These are phyloP conservation scores for Peromyscus melanophrys DNA, from an alignment of 2,797 vertebrate genomes.

Conservation along the genomic window DNA sequence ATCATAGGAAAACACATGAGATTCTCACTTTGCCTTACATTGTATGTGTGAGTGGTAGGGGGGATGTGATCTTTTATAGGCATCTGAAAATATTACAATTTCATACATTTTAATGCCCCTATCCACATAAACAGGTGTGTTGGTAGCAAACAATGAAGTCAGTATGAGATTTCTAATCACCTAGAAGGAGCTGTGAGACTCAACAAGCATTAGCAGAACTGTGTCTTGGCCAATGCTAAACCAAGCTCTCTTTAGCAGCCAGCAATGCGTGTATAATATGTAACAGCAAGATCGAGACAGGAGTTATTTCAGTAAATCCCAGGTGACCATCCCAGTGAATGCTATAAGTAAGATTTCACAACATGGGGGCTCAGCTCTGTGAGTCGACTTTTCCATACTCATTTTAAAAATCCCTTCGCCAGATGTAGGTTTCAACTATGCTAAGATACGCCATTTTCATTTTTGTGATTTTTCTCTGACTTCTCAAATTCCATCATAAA, in stretches of 20 bases:
- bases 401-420: conserved; percentile 72
- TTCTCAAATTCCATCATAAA: conserved; percentile 84
- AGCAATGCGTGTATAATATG: neutral
- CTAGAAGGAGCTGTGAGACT: neutral
- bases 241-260: conserved; percentile 35
- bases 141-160: neutral
- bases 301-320: conserved; percentile 72
- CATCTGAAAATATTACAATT: neutral
- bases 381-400: conserved; percentile 64
- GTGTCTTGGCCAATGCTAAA: neutral
- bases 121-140: neutral
- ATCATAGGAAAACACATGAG: neutral
- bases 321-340: conserved; percentile 64
- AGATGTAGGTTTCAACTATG: conserved; percentile 66
- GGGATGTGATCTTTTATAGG: neutral
- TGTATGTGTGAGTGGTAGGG: neutral
- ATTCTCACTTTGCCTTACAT: neutral
- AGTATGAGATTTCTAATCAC: conserved; percentile 42
- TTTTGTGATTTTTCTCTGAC: conserved; percentile 67
- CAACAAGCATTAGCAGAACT: neutral
- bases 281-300: conserved; percentile 63
- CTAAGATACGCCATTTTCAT: conserved; percentile 67
- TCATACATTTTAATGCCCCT: neutral
- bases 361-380: conserved; percentile 53
- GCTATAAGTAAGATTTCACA: conserved; percentile 63